Evolutionary conservation across 1,140 invertebrate species (phyloP), one percentile per base, ranked within the genome.

Genomic region (Papilio polyxenes): DNA sequence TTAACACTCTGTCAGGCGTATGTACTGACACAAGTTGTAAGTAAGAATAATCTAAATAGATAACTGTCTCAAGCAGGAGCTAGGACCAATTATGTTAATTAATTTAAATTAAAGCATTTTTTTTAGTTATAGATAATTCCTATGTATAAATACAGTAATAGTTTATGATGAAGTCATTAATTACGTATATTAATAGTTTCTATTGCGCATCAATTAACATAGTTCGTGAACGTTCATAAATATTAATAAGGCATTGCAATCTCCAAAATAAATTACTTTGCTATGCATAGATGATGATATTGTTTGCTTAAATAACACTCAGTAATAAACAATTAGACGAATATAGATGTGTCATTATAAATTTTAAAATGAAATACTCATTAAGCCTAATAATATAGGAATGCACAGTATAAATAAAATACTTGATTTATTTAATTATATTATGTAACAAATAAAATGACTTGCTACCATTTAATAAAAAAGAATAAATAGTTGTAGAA

Each of bases 181-280:
- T 11, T 13, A 65, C n/a, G 20, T 65, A 13, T 9, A 31, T 31
- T 31, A 11, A 65, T 31, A 31, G 62, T 65, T 65, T 65, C 59
- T 62, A 62, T 62, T 62, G 59, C 59, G 62, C 20, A 65, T 31
- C 62, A 9, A 65, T 65, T 65, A 65, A 65, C 62, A 65, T 65
- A 23, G 11, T 31, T 31, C 9, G 23, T 65, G 20, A 13, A 65
- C 62, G 3, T 23, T 62, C 59, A 31, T 62, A 65, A 23, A 65
- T 65, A 31, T 4, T 31, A 31, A 65, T 3, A 23, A 59, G 5
- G 56, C 23, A 31, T 31, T 65, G 20, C 10, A 65, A 65, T 65
- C 10, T 31, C 23, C 62, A 23, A 65, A 23, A 65, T 20, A 65
- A 23, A 31, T 23, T 11, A 11, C 62, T 31, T 65, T 65, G 3